A percentile compares a stretch with the other conserved stretches of the same genome.
Evolutionary conservation across 2,888 invertebrate genomes (phyloP).

Genomic region (Chironomus riparius): DNA sequence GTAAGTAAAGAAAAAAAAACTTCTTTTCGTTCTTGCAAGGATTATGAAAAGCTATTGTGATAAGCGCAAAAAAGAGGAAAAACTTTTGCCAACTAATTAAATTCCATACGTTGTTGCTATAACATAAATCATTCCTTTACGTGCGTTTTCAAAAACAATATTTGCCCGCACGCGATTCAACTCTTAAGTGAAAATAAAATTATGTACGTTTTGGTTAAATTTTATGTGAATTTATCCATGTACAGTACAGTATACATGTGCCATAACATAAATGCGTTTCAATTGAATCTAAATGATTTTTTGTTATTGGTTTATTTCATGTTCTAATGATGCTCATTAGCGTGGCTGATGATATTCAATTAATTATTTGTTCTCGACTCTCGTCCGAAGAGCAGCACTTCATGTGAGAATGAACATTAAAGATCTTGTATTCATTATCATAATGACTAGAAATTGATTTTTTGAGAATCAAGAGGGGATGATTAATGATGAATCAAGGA

Average conservation of each 20-base stretch:
- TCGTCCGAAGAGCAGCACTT: too few species aligned
- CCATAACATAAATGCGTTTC: too few species aligned
- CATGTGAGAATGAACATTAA: too few species aligned
- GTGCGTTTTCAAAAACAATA: not conserved
- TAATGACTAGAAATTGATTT: too few species aligned
- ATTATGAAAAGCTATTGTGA: not conserved
- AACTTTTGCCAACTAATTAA: constrained; percentile 13
- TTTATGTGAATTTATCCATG: not conserved
- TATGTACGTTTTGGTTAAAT: not conserved
- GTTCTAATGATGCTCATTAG: not conserved
- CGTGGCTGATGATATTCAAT: not conserved
- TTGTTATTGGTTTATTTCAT: not conserved
- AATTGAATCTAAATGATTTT: not conserved
- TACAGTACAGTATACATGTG: too few species aligned
- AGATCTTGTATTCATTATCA: too few species aligned
- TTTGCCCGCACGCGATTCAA: not conserved
- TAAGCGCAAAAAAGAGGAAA: not conserved
- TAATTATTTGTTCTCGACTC: not conserved
- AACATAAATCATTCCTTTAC: constrained; percentile 22
- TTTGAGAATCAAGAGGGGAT: not conserved
- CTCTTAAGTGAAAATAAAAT: not conserved
- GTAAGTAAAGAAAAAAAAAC: too few species aligned
- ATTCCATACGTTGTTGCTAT: constrained; percentile 13
- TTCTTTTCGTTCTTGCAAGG: too few species aligned
- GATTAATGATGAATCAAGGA: not conserved